phyloP scores from a whole-genome alignment of 1,140 invertebrate genomes.

The Cyphomyrmex costatus region DNA sequence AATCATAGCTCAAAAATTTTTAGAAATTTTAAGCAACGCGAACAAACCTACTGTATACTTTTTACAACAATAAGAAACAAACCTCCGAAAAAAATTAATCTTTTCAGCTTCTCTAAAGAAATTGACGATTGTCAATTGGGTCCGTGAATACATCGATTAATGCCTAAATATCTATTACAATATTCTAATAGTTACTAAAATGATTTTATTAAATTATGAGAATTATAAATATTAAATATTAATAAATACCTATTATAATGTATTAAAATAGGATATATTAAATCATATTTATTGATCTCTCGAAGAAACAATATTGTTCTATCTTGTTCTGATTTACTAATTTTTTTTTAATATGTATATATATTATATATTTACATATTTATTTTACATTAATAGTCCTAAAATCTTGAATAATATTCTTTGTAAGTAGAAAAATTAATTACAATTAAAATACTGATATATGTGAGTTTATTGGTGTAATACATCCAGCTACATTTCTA shows the following conservation, averaged over 20 bases:
- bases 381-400: neutral
- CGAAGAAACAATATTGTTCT: neutral
- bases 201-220: too few species aligned
- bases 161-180: too few species aligned
- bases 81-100: too few species aligned
- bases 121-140: too few species aligned
- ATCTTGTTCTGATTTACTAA: neutral
- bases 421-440: neutral
- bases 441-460: neutral
- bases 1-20: too few species aligned
- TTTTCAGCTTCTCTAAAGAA: too few species aligned
- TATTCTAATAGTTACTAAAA: too few species aligned
- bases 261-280: constrained; percentile 7
- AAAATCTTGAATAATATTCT: neutral
- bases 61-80: too few species aligned
- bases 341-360: neutral
- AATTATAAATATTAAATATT: neutral
- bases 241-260: neutral
- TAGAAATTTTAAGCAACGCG: too few species aligned
- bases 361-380: neutral
- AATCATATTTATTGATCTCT: too few species aligned
- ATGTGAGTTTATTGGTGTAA: neutral
- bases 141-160: too few species aligned
- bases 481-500: constrained; percentile 7
- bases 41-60: too few species aligned